These are phyloP conservation scores for Tachystola acroxantha DNA, from an alignment of 2,888 invertebrate species.

Conservation along the genomic window DNA sequence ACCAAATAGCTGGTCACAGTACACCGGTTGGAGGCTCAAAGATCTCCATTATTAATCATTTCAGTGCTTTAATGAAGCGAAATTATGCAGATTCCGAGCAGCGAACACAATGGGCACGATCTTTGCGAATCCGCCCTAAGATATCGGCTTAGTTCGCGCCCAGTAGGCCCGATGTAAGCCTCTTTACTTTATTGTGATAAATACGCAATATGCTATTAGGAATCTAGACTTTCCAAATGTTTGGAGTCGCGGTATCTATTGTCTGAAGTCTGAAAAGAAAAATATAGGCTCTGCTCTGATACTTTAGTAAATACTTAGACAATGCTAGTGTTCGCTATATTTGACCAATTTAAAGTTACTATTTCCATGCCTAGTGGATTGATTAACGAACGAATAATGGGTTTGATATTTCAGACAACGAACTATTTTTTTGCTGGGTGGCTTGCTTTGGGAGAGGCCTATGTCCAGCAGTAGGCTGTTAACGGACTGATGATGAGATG, in stretches of 20 bases:
- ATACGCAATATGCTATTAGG: constrained; percentile 18
- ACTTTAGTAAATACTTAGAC: no score
- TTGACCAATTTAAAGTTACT: no score
- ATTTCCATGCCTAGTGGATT: no score
- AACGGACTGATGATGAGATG: no score
- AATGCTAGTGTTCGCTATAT: no score
- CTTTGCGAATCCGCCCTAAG: constrained; percentile 33
- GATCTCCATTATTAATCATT: constrained; percentile 74
- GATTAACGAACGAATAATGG: no score
- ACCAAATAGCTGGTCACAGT: constrained; percentile 24
- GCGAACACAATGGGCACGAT: constrained; percentile 65
- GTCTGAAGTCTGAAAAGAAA: neutral
- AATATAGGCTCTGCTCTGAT: no score
- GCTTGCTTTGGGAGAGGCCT: no score
- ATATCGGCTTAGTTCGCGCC: constrained; percentile 40
- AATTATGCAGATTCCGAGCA: constrained; percentile 70
- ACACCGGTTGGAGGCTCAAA: constrained; percentile 35
- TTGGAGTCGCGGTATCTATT: neutral
- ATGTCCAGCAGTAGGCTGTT: no score
- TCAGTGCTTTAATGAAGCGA: constrained; percentile 69
- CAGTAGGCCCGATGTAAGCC: constrained; percentile 27
- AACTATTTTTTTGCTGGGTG: no score
- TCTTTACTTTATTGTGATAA: constrained; percentile 33
- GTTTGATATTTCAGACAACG: no score
- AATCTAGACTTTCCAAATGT: neutral